Evolutionary conservation across 1,140 invertebrate genomes (phyloP).

Genomic region (Plodia interpunctella): DNA sequence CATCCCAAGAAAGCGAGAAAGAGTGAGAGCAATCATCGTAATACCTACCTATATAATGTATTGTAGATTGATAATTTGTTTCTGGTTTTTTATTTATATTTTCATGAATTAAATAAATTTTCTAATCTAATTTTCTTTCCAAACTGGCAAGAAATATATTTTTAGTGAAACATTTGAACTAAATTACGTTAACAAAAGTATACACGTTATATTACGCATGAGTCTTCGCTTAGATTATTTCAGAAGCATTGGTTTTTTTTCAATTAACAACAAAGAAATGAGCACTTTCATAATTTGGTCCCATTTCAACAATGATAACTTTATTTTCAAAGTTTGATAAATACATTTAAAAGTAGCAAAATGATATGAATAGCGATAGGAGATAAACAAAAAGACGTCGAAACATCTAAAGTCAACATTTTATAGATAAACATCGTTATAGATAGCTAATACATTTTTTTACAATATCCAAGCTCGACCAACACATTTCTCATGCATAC

Average conservation of each 20-base stretch:
- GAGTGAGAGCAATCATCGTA: no score
- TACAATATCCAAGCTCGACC: slow-evolving; percentile 24
- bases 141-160: no score
- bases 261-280: slow-evolving; percentile 15
- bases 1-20: no score
- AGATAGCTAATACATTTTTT: slow-evolving; percentile 17
- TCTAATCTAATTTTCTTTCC: no score
- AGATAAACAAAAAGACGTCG: slow-evolving; percentile 1
- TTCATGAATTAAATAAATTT: no score
- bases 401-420: slow-evolving; percentile 1
- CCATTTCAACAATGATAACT: slow-evolving; percentile 16
- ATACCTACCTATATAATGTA: no score
- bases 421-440: slow-evolving; percentile 6
- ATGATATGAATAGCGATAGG: slow-evolving; percentile 7
- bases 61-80: no score
- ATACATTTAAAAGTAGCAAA: slow-evolving; percentile 7
- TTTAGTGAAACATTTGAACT: no score
- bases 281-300: slow-evolving; percentile 18
- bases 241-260: slow-evolving; percentile 2
- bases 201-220: neutral
- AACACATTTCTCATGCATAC: neutral
- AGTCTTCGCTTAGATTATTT: neutral
- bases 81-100: no score
- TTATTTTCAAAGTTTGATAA: slow-evolving; percentile 11
- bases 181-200: no score